Evolutionary conservation across 2,888 invertebrate species (phyloP).

Genomic region (Neocrepidodera transversa): DNA sequence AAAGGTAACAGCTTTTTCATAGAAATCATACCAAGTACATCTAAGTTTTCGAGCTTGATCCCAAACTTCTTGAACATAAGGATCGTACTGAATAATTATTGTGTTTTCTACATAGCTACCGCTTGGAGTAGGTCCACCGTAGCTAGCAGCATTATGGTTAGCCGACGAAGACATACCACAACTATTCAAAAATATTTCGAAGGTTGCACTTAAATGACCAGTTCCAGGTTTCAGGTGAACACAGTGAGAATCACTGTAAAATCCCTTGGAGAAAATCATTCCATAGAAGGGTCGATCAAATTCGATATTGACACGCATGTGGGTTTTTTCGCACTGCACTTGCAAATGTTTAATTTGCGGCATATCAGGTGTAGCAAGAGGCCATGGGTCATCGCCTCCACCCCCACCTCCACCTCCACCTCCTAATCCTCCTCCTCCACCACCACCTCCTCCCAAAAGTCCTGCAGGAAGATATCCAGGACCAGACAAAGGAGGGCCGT

Average conservation of each 20-base stretch:
- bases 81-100: slow-evolving; percentile 93
- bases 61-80: slow-evolving; percentile 94
- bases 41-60: slow-evolving; percentile 91
- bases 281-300: slow-evolving; percentile 95
- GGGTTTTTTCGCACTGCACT: slow-evolving; percentile 95
- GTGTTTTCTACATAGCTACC: slow-evolving; percentile 95
- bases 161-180: slow-evolving; percentile 95
- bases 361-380: slow-evolving; percentile 85
- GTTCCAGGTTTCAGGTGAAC: slow-evolving; percentile 91
- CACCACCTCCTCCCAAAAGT: slow-evolving; percentile 56
- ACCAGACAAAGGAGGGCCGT: slow-evolving; percentile 69
- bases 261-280: slow-evolving; percentile 95
- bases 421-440: slow-evolving; percentile 58
- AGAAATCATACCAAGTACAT: slow-evolving; percentile 96
- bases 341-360: slow-evolving; percentile 92
- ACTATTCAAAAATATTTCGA: slow-evolving; percentile 91
- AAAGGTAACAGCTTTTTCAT: slow-evolving; percentile 94
- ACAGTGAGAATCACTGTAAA: slow-evolving; percentile 90
- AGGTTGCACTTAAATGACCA: slow-evolving; percentile 89
- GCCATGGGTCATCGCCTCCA: slow-evolving; percentile 85
- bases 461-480: slow-evolving; percentile 60
- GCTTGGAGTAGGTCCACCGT: slow-evolving; percentile 87
- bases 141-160: slow-evolving; percentile 82
- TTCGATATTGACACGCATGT: slow-evolving; percentile 94
- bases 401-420: slow-evolving; percentile 49